These are phyloP conservation scores for Corapipo altera DNA, from an alignment of 2,113 vertebrate genomes.

Conservation along the genomic window DNA sequence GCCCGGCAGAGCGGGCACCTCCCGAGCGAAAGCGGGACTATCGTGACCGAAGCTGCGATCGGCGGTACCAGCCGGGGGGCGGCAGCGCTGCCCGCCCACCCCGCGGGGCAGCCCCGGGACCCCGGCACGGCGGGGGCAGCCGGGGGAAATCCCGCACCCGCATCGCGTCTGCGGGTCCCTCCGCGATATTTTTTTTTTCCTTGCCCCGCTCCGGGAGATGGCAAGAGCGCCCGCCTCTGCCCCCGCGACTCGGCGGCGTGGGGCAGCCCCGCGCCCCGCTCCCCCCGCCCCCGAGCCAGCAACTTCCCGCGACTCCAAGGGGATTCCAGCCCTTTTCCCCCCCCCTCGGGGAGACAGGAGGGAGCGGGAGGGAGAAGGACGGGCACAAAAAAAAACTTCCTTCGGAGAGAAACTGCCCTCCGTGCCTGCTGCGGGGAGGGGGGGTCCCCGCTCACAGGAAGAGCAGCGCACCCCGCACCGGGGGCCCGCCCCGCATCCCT, in stretches of 20 bases:
- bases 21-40: not conserved
- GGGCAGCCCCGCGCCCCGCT: not conserved
- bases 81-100: not conserved
- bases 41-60: not conserved
- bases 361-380: not conserved
- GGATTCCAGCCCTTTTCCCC: not conserved
- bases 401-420: not conserved
- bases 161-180: not conserved
- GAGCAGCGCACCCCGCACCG: not conserved
- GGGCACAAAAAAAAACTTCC: not conserved
- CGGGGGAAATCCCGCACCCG: not conserved
- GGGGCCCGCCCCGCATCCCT: not conserved
- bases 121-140: not conserved
- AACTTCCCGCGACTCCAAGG: not conserved
- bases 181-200: not conserved
- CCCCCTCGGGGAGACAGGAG: not conserved
- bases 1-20: not conserved
- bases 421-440: too few species aligned
- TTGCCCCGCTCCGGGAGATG: not conserved
- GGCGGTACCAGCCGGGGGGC: not conserved
- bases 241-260: not conserved
- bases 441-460: not conserved
- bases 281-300: not conserved
- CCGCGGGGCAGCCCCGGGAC: not conserved
- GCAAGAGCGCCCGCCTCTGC: not conserved